Conservation (phyloP, 2,888 invertebrate species). For the Linyphia triangularis region DNA sequence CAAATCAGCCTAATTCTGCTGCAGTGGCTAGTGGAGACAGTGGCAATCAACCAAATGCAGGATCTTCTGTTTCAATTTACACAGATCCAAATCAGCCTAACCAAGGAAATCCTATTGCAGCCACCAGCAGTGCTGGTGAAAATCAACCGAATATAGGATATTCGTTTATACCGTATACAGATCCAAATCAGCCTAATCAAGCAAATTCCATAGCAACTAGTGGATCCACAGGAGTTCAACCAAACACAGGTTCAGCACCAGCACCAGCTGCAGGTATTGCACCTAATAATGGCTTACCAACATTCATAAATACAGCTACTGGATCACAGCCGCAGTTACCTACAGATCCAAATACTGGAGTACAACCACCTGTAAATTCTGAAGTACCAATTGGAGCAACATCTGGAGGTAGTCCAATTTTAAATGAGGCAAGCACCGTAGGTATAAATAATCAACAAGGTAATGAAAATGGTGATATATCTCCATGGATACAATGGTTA, state of each 20-base stretch:
- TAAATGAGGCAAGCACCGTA: neutral
- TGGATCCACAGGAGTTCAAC: too few relatives aligned
- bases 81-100: neutral
- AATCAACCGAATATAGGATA: neutral
- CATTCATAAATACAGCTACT: too few relatives aligned
- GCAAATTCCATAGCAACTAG: too few relatives aligned
- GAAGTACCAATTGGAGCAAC: neutral
- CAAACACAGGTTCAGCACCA: too few relatives aligned
- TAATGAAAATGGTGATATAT: neutral
- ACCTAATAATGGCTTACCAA: too few relatives aligned
- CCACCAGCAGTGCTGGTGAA: neutral
- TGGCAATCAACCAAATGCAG: neutral
- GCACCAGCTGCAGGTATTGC: too few relatives aligned
- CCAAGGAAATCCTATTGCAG: neutral
- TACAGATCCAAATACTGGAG: too few relatives aligned
- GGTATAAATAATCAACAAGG: neutral
- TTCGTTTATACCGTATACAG: neutral
- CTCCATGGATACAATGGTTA: too few relatives aligned
- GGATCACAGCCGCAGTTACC: too few relatives aligned
- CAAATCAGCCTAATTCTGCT: neutral
- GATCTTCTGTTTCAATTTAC: neutral
- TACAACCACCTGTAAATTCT: neutral
- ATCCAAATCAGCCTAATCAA: neutral
- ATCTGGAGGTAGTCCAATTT: neutral
- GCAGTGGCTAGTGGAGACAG: neutral